phyloP scores from a whole-genome alignment of 2,113 vertebrate species.

The Formicarius rufipectus region DNA sequence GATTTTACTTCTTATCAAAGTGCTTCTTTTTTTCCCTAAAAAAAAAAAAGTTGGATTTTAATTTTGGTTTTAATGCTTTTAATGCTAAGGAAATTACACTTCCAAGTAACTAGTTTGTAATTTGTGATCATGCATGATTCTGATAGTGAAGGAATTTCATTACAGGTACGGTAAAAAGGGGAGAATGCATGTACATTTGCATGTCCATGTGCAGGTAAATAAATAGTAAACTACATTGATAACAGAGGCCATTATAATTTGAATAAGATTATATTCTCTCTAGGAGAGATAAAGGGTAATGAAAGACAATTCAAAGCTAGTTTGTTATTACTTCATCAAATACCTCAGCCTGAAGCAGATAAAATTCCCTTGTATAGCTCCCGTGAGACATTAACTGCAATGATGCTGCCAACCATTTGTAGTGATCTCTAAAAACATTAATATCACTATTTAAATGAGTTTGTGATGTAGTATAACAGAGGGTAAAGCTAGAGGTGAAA shows the following conservation, averaged over 20 bases:
- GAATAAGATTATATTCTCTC: slow-evolving; percentile 82
- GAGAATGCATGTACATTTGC: slow-evolving; percentile 69
- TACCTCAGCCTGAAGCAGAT: slow-evolving; percentile 77
- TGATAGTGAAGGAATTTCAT: slow-evolving; percentile 77
- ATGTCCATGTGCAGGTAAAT: slow-evolving; percentile 77
- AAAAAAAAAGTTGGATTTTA: slow-evolving; percentile 51
- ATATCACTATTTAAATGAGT: slow-evolving; percentile 76
- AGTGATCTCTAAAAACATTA: slow-evolving; percentile 79
- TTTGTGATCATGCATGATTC: slow-evolving; percentile 74
- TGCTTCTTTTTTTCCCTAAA: neutral
- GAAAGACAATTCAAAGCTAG: slow-evolving; percentile 80
- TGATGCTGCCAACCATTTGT: slow-evolving; percentile 67
- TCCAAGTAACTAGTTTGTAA: slow-evolving; percentile 74
- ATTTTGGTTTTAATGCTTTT: slow-evolving; percentile 61
- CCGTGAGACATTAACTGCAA: slow-evolving; percentile 69
- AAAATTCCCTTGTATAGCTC: slow-evolving; percentile 67
- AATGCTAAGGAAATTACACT: slow-evolving; percentile 67
- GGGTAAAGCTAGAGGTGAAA: slow-evolving; percentile 75
- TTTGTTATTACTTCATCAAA: slow-evolving; percentile 84
- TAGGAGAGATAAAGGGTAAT: slow-evolving; percentile 82
- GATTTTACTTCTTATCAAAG: slow-evolving; percentile 64
- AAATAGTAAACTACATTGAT: slow-evolving; percentile 80
- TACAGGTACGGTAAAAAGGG: slow-evolving; percentile 64
- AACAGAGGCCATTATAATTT: slow-evolving; percentile 81
- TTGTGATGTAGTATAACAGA: slow-evolving; percentile 69